Conservation (phyloP, 2,888 invertebrate species). For the Netelia inedita region DNA sequence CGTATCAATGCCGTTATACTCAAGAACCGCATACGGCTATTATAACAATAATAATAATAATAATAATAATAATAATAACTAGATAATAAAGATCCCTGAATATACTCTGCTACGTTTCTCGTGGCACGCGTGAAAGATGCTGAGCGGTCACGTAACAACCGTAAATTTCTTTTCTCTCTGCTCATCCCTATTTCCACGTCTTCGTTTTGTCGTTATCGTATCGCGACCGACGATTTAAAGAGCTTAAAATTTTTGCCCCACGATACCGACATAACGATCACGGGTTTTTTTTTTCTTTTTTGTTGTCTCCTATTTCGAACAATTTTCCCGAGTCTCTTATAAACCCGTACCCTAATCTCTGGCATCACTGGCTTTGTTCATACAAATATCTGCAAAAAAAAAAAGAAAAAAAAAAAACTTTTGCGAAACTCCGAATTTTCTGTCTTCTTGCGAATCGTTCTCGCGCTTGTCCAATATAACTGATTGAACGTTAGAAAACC, state of each 20-base stretch:
- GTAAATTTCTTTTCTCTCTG: conserved; percentile 67
- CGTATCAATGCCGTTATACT: conserved; percentile 49
- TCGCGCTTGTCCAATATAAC: neutral
- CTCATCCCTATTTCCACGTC: neutral
- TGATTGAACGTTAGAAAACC: conserved; percentile 35
- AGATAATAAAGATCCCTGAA: conserved; percentile 84
- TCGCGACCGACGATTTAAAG: conserved; percentile 44
- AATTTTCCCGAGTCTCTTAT: conserved; percentile 72
- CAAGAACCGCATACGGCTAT: conserved; percentile 65
- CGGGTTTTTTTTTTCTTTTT: conserved; percentile 35
- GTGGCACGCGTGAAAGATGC: conserved; percentile 78
- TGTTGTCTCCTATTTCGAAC: conserved; percentile 31
- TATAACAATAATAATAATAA: conserved; percentile 59
- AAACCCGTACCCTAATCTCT: conserved; percentile 57
- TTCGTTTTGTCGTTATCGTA: conserved; percentile 18
- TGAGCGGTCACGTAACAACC: conserved; percentile 75
- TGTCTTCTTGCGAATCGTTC: conserved; percentile 35
- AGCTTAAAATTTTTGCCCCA: neutral
- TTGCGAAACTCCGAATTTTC: conserved; percentile 51
- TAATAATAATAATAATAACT: conserved; percentile 76
- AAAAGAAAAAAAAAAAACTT: conserved; percentile 4
- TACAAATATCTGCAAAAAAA: conserved; percentile 54
- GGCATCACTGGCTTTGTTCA: conserved; percentile 73
- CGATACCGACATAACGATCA: conserved; percentile 23
- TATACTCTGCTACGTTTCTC: conserved; percentile 74